Evolutionary conservation across 2,888 invertebrate species (phyloP).

Genomic region (Acrobasis suavella): DNA sequence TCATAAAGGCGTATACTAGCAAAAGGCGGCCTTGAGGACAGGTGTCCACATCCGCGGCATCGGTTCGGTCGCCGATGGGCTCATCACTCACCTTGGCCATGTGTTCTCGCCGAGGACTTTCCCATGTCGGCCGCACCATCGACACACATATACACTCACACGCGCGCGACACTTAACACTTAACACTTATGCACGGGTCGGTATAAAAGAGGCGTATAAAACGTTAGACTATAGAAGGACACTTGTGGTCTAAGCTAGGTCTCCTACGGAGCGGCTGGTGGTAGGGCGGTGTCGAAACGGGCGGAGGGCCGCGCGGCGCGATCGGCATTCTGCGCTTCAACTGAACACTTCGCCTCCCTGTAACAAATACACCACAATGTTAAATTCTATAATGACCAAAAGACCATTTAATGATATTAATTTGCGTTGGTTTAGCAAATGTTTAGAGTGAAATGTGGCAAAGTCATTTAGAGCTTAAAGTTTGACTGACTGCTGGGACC

Average conservation of each 20-base stretch:
- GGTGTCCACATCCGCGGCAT: conserved; percentile 47
- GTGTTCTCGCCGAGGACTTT: conserved; percentile 83
- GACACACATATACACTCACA: conserved; percentile 73
- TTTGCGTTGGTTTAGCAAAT: no score
- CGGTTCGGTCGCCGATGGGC: conserved; percentile 21
- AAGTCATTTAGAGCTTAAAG: no score
- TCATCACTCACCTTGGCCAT: conserved; percentile 79
- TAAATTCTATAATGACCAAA: not conserved
- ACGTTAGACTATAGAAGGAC: conserved; percentile 79
- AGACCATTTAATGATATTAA: not conserved
- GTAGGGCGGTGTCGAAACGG: conserved; percentile 70
- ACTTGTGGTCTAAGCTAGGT: conserved; percentile 74
- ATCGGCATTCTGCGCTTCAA: conserved; percentile 77
- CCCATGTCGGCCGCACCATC: conserved; percentile 83
- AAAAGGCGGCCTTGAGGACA: conserved; percentile 51
- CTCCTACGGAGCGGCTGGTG: conserved; percentile 73
- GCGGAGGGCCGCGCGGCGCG: conserved; percentile 82
- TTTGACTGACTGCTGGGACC: no score
- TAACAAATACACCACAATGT: conserved; percentile 47
- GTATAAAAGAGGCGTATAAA: conserved; percentile 79
- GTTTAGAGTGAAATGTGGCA: no score
- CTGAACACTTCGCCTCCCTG: conserved; percentile 66
- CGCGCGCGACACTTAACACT: conserved; percentile 70
- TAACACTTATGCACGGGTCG: conserved; percentile 74
- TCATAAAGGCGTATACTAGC: conserved; percentile 28